A percentile compares a stretch with the other conserved stretches of the same genome.
These are phyloP conservation scores for Gymnogyps californianus DNA, from an alignment of 2,113 vertebrate species.

Conservation along the genomic window DNA sequence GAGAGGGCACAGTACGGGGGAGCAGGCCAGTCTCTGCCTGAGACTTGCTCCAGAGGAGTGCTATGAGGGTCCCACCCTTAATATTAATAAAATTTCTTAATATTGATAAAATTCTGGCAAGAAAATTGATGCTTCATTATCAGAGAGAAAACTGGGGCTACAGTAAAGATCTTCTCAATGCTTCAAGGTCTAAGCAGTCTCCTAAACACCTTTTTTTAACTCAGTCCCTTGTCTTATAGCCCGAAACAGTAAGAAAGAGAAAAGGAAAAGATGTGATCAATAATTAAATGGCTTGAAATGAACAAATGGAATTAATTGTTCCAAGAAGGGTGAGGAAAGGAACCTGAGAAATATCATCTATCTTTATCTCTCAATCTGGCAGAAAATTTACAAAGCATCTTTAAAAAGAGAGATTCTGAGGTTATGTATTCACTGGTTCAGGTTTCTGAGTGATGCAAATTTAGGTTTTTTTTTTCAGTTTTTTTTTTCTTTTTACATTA, in stretches of 20 bases:
- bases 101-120: background rate
- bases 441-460: slow-evolving; percentile 9
- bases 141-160: background rate
- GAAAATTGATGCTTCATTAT: background rate
- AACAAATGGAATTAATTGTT: slow-evolving; percentile 50
- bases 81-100: background rate
- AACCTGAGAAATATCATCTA: slow-evolving; percentile 37
- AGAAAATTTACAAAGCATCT: slow-evolving; percentile 29
- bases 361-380: slow-evolving; percentile 41
- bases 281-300: slow-evolving; percentile 41
- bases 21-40: background rate
- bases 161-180: background rate
- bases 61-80: background rate
- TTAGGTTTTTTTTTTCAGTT: background rate
- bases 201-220: background rate
- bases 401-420: background rate
- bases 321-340: background rate
- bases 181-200: background rate
- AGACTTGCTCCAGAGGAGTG: background rate
- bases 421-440: background rate
- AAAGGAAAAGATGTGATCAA: slow-evolving; percentile 4
- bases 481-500: slow-evolving; percentile 2
- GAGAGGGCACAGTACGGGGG: background rate
- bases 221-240: background rate
- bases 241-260: background rate